phyloP scores from a whole-genome alignment of 2,797 vertebrate genomes.

The Dipus sagitta region DNA sequence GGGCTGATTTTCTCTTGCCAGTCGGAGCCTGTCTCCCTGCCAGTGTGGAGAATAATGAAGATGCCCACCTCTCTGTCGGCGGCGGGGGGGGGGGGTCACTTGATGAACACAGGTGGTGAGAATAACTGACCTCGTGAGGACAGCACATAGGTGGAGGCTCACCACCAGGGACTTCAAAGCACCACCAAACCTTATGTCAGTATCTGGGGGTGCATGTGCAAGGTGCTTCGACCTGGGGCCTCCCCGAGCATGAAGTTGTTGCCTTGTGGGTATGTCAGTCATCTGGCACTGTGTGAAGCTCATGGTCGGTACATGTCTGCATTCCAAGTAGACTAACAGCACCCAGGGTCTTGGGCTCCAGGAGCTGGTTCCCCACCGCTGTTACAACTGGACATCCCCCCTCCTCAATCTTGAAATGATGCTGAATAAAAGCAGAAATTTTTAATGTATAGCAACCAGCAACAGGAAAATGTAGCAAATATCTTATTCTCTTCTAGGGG shows the following conservation, averaged over 20 bases:
- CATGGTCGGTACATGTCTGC: no score
- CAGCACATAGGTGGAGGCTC: neutral
- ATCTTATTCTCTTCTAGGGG: neutral
- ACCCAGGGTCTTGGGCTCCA: neutral
- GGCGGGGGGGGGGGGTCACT: neutral
- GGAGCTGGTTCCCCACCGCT: neutral
- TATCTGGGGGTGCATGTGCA: neutral
- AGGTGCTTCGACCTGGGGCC: no score
- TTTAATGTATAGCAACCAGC: constrained; percentile 11
- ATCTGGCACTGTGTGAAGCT: neutral
- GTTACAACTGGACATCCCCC: neutral
- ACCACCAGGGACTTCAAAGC: neutral
- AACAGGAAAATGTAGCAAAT: neutral
- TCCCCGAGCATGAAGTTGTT: accelerated
- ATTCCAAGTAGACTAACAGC: neutral
- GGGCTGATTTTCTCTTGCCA: no score
- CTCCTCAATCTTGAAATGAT: neutral
- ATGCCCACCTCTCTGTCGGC: no score
- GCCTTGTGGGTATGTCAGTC: neutral
- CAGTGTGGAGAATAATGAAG: no score
- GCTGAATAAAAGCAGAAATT: constrained; percentile 11
- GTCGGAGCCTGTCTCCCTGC: neutral
- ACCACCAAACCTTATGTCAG: neutral
- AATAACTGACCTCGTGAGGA: neutral
- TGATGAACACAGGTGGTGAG: accelerated